A percentile compares a stretch with the other conserved stretches of the same genome.
These are phyloP conservation scores for Limonius californicus DNA, from an alignment of 1,140 invertebrate species.

Conservation along the genomic window DNA sequence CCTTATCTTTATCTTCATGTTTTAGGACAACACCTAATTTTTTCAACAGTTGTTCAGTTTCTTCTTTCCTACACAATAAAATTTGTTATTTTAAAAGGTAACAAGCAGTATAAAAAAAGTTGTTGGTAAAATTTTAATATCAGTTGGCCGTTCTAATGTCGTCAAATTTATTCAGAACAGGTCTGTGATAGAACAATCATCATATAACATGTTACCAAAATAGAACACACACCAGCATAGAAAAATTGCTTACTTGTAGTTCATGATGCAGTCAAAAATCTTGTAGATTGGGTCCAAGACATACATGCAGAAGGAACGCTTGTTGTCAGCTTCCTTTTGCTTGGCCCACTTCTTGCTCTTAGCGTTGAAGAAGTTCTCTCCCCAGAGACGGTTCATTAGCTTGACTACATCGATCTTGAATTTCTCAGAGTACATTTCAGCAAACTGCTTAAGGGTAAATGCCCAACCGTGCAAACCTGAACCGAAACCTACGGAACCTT, in stretches of 20 bases:
- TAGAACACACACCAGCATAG: too few species aligned
- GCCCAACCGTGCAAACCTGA: conserved; percentile 99
- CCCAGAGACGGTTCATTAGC: conserved; percentile 95
- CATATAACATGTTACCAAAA: too few species aligned
- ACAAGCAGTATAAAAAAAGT: conserved; percentile 1
- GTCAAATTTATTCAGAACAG: conserved; percentile 29
- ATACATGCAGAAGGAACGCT: conserved; percentile 98
- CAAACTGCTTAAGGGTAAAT: conserved; percentile 98
- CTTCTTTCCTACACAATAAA: conserved; percentile 72
- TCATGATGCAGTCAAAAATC: conserved; percentile 97
- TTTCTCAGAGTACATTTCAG: conserved; percentile 98
- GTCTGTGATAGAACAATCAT: conserved; percentile 29
- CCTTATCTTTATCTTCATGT: conserved; percentile 93
- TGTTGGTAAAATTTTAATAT: too few species aligned
- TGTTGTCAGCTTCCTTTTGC: conserved; percentile 83
- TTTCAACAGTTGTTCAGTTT: conserved; percentile 77
- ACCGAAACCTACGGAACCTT: conserved; percentile 98
- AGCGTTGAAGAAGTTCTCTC: conserved; percentile 98
- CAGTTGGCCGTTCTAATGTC: conserved; percentile 27
- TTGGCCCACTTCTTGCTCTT: conserved; percentile 98
- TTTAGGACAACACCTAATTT: conserved; percentile 92
- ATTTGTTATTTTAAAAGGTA: not conserved
- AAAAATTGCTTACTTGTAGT: conserved; percentile 64
- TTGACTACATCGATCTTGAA: conserved; percentile 97
- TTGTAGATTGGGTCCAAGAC: conserved; percentile 99